Percentiles rank a stretch among this genome's conserved stretches.
Conservation (phyloP, 2,113 vertebrate genomes). For the Eubucco bourcierii region DNA sequence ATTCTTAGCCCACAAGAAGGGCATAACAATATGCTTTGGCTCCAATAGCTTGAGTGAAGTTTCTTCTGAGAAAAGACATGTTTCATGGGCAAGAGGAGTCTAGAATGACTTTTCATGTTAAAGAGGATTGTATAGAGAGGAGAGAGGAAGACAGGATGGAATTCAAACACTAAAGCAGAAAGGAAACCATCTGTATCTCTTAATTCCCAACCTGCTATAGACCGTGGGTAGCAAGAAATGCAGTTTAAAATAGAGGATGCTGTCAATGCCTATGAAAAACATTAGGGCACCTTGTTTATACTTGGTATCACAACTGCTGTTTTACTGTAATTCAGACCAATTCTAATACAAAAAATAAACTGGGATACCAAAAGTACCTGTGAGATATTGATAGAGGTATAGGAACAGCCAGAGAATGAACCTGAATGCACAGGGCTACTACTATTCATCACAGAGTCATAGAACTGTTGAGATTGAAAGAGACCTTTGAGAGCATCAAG, state of each 20-base stretch:
- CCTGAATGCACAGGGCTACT: neutral
- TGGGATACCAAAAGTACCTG: neutral
- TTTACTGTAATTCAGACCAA: neutral
- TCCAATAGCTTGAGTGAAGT: neutral
- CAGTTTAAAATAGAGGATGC: neutral
- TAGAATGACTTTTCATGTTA: neutral
- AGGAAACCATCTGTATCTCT: neutral
- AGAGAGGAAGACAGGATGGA: neutral
- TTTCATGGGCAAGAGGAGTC: neutral
- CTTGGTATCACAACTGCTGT: neutral
- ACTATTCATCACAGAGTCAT: neutral
- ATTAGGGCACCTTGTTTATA: neutral
- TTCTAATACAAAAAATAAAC: neutral
- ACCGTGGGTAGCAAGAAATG: neutral
- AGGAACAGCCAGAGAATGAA: neutral
- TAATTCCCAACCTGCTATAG: neutral
- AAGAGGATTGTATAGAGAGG: neutral
- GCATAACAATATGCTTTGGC: neutral
- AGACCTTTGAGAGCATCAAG: too few species aligned
- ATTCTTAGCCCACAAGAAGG: constrained; percentile 19
- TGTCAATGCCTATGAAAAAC: neutral
- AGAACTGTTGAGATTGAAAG: too few species aligned
- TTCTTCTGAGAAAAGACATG: neutral
- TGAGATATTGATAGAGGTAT: neutral
- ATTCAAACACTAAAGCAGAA: neutral